Base-by-base conservation (phyloP, 2,113 vertebrate genomes). In the Kobus ellipsiprymnus region DNA sequence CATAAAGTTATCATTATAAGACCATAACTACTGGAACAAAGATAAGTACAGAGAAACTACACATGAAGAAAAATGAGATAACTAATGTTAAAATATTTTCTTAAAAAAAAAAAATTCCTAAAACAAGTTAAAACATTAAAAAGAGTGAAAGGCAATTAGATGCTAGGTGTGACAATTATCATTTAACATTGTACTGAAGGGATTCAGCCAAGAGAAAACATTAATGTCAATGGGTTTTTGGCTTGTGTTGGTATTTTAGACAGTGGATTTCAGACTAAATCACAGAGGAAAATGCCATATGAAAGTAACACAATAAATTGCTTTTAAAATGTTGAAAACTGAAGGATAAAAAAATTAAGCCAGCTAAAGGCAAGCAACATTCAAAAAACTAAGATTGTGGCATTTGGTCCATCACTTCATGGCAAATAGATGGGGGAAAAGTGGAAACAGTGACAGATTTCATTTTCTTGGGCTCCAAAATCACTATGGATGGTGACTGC, bases 321-420 rank as follows among this genome's bases (percentile, higher is more conserved):
- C 54, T 93, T 90, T 78, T 46, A 48, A 86, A 87, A 83, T 87
- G 27, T 52, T 74, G 81, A 90, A 90, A 90, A 77, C 12, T 86
- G 64, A n/a, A 88, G n/a, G 19, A 52, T 62, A 87, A 92, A 92
- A 92, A 88, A 96, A 54, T 77, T 88, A 93, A 94, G 25, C 3
- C 62, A 92, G 44, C 77, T 86, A 87, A 94, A 95, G 21, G n/a
- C 11, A 54, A 90, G 29, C 48, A 95, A 86, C 11, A 40, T 74
- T 40, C 19, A 74, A 74, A 74, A 74, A 74, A 40, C n/a, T 40
- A 40, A 40, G 67, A 40, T 40, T 74, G 67, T 74, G 67, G n/a
- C 21, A 74, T 40, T 10, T 74, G 67, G 67, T 40, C 67, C n/a
- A 74, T 74, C 67, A 40, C 67, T 74, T 74, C n/a, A 23, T 40